A percentile compares a stretch with the other conserved stretches of the same genome.
phyloP scores from a whole-genome alignment of 1,140 invertebrate genomes.

The Drosophila murphyi region DNA sequence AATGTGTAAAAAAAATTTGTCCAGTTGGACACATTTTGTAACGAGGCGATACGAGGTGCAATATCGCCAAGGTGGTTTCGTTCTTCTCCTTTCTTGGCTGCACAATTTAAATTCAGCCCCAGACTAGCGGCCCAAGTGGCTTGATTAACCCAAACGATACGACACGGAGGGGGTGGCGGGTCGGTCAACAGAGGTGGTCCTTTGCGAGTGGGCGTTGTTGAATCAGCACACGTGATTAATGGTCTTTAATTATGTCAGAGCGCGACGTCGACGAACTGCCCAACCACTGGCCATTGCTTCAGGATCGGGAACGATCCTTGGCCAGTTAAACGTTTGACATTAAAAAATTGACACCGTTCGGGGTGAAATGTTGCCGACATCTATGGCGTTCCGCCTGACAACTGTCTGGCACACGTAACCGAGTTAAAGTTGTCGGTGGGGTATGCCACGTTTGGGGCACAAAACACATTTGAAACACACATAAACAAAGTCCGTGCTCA shows the following conservation, averaged over 20 bases:
- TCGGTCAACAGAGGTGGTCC: conserved; percentile 13
- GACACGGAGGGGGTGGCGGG: conserved; percentile 4
- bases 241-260: conserved; percentile 82
- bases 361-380: conserved; percentile 78
- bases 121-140: conserved; percentile 57
- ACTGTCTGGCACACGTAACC: conserved; percentile 78
- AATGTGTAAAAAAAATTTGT: conserved; percentile 65
- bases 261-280: conserved; percentile 44
- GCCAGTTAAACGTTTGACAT: conserved; percentile 80
- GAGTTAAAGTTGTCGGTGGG: conserved; percentile 42
- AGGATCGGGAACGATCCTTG: conserved; percentile 22
- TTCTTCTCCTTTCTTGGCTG: conserved; percentile 34
- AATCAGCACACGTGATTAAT: conserved; percentile 83
- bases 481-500: conserved; percentile 30
- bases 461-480: conserved; percentile 67
- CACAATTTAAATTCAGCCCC: conserved; percentile 54
- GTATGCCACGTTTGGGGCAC: background rate
- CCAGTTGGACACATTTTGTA: conserved; percentile 59
- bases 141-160: conserved; percentile 72
- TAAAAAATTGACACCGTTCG: conserved; percentile 84
- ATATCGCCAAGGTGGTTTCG: conserved; percentile 31
- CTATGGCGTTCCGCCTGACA: conserved; percentile 55
- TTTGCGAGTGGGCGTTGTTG: conserved; percentile 68
- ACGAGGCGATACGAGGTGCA: conserved; percentile 39
- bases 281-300: background rate